Evolutionary conservation across 2,113 vertebrate genomes (phyloP), one percentile per base, ranked within the genome.

Genomic region (Cynoglossus semilaevis): DNA sequence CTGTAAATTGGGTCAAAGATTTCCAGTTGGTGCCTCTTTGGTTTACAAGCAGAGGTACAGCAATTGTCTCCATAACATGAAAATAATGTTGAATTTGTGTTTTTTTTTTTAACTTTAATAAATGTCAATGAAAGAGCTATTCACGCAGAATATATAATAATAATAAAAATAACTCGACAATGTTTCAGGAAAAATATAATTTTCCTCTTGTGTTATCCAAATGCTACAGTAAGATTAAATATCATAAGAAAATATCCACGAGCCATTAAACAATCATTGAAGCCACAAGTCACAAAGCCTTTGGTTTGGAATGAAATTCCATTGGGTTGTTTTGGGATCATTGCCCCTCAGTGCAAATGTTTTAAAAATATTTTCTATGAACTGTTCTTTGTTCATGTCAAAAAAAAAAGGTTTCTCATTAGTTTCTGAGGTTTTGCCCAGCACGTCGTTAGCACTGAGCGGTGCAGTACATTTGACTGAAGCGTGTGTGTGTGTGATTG

Each of bases 1-100:
- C 81, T 77, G 72, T 82, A 85, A 88, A 85, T 58, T 88, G 81
- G 80, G 81, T 86, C 80, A 85, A 77, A 82, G 85, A 82, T 86
- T 75, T 53, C 47, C 50, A 68, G 56, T 64, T 70, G 44, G 51
- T 58, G 47, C 43, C 70, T 74, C 63, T 73, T 51, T 38, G 41
- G 63, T 45, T 65, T 54, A 50, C 70, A 46, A 56, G 22, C 35
- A 54, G 43, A 17, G 64, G 53, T 40, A 56, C 44, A 47, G 41
- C 46, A 45, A 43, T 43, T 46, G 14, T 51, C 16, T 11, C 19
- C 45, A 57, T n/a, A 63, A 50, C 56, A 58, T 29, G 16, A 62
- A 60, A 29, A 29, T 29, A 29, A 29, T 29, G 22, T 47, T 47
- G 12, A 18, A 17, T 63, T 52, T n/a, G n/a, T n/a, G n/a, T 53